Evolutionary conservation across 2,797 vertebrate genomes (phyloP), one percentile per base, ranked within the genome.

Genomic region (Hoplostethus mediterraneus): DNA sequence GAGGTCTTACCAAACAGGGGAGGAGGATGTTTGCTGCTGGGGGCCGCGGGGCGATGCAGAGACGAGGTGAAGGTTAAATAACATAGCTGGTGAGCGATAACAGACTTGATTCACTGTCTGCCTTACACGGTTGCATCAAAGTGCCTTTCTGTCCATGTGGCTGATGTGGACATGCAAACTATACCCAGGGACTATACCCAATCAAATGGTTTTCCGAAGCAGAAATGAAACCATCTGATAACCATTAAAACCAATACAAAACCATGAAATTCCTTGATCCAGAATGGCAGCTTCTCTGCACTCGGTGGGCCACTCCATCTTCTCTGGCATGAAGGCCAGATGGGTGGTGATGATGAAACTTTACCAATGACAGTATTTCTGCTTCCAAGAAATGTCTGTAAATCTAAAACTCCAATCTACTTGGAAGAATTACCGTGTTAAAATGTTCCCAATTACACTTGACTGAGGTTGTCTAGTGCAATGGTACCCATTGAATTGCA

Each of bases 21-120:
- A 78, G 79, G 33, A 78, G 74, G 73, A 79, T 84, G 79, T 84
- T 82, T 73, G 75, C 10, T 44, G 48, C 54, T 64, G 64, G 12
- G 33, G 28, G 40, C 61, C 73, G 56, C 76, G 53, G 73, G 52
- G 69, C 75, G 69, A 49, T 69, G 67, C 59, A 47, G 71, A 85
- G 66, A 71, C 44, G 56, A 71, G 69, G 61, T 74, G 64, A 84
- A 81, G 82, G 81, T 87, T 45, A 28, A 10, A 45, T n/a, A 42
- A 59, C 56, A 69, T 57, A 67, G 67, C 64, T 75, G 58, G 42
- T 77, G 76, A 81, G 67, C 1, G 21, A 74, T 82, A 58, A 68
- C 57, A 71, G 72, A 52, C 51, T 48, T 63, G 76, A 82, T 71
- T 53, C 48, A 62, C 55, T 49, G 53, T 59, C 60, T 61, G 30